These are phyloP conservation scores for Oxytorus armatus DNA, from an alignment of 2,888 invertebrate species.

Conservation along the genomic window DNA sequence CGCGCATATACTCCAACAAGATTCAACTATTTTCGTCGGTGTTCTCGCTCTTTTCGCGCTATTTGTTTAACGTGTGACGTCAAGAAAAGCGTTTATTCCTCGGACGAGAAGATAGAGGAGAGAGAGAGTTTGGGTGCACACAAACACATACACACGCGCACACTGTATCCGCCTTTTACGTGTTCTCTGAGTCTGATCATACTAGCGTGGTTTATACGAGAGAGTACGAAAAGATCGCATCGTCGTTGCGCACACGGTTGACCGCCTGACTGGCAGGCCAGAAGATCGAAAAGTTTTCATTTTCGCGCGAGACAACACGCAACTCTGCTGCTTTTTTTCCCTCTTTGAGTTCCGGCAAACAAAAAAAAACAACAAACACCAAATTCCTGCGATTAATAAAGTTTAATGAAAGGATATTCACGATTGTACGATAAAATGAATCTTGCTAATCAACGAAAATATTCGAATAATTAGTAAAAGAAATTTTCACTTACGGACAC, in stretches of 20 bases:
- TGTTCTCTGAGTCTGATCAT: slow-evolving; percentile 42
- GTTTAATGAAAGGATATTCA: background rate
- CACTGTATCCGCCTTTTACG: slow-evolving; percentile 36
- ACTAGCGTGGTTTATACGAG: slow-evolving; percentile 33
- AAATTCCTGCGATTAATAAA: too few relatives aligned
- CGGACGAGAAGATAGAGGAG: slow-evolving; percentile 31
- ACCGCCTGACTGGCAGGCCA: slow-evolving; percentile 39
- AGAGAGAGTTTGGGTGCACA: slow-evolving; percentile 5
- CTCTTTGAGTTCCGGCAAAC: slow-evolving; percentile 28
- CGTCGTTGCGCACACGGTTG: slow-evolving; percentile 35
- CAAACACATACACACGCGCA: slow-evolving; percentile 13
- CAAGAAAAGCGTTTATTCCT: slow-evolving; percentile 63
- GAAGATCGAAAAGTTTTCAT: slow-evolving; percentile 51
- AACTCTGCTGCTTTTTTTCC: slow-evolving; percentile 51
- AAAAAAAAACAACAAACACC: background rate
- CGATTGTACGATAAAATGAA: slow-evolving; percentile 10
- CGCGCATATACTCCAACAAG: slow-evolving; percentile 55
- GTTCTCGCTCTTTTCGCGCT: slow-evolving; percentile 65
- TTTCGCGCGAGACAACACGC: slow-evolving; percentile 55
- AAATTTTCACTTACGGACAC: too few relatives aligned
- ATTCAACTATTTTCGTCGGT: slow-evolving; percentile 69
- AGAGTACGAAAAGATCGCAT: slow-evolving; percentile 42
- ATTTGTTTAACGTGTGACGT: slow-evolving; percentile 69
- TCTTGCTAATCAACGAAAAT: background rate
- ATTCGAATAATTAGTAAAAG: background rate